These are phyloP conservation scores for Alligator sinensis DNA, from an alignment of 2,113 vertebrate genomes.

Conservation along the genomic window DNA sequence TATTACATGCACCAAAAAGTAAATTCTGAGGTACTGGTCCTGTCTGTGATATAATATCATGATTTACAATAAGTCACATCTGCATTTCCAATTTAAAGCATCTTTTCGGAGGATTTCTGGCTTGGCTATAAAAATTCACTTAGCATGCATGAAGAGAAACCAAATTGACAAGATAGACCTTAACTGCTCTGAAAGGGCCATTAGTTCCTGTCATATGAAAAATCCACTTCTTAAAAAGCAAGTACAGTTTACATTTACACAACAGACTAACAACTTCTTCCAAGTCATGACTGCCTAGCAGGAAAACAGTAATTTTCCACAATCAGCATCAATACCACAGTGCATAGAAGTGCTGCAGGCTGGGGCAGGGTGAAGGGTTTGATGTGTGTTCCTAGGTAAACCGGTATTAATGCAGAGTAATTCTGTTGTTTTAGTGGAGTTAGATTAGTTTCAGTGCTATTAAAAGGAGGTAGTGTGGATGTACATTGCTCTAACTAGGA, in stretches of 20 bases:
- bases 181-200: slow-evolving; percentile 63
- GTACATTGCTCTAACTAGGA: not conserved
- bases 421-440: not conserved
- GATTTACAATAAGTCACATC: slow-evolving; percentile 41
- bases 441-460: not conserved
- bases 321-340: slow-evolving; percentile 37
- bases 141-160: slow-evolving; percentile 55
- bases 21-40: slow-evolving; percentile 55
- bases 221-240: slow-evolving; percentile 3
- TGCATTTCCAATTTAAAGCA: slow-evolving; percentile 62
- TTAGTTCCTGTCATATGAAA: slow-evolving; percentile 53
- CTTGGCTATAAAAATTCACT: slow-evolving; percentile 69
- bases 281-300: slow-evolving; percentile 16
- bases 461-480: not conserved
- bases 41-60: slow-evolving; percentile 39
- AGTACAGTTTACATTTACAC: slow-evolving; percentile 55
- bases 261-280: slow-evolving; percentile 48
- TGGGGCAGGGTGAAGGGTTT: not conserved
- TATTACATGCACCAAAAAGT: not conserved
- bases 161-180: slow-evolving; percentile 62
- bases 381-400: not conserved
- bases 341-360: slow-evolving; percentile 12
- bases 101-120: slow-evolving; percentile 63
- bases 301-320: slow-evolving; percentile 36
- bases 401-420: not conserved